Conservation (phyloP, 2,888 invertebrate genomes). For the Phrixothrix hirtus region DNA sequence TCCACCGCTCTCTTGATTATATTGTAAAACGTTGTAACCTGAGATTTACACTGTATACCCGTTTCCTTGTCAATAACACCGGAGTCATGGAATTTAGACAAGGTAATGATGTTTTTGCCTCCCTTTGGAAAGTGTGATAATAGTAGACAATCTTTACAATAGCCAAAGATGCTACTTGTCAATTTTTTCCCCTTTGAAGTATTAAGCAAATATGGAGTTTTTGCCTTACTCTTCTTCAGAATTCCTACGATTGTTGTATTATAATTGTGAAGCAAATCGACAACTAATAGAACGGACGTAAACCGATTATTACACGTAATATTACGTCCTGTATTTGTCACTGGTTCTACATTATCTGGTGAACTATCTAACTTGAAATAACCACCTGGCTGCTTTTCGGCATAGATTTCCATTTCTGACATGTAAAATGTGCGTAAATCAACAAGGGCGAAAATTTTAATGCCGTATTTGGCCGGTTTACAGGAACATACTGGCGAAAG, state of each 20-base stretch:
- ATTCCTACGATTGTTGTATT: constrained; percentile 4
- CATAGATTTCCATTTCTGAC: constrained; percentile 22
- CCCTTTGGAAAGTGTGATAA: neutral
- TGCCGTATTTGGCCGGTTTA: too few species aligned
- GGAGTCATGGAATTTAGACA: neutral
- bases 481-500: constrained; percentile 32
- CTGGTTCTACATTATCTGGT: constrained; percentile 12
- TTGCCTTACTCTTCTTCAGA: neutral
- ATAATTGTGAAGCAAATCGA: constrained; percentile 2
- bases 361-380: constrained; percentile 7
- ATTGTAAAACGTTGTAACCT: too few species aligned
- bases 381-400: constrained; percentile 17
- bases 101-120: too few species aligned
- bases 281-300: constrained; percentile 3
- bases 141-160: neutral
- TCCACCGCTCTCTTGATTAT: neutral
- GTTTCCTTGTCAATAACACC: neutral
- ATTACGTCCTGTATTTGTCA: constrained; percentile 30
- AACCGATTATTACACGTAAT: constrained; percentile 23
- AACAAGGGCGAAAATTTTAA: constrained; percentile 16
- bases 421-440: constrained; percentile 19
- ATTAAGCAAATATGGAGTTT: constrained; percentile 1
- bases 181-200: neutral
- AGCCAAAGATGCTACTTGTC: neutral
- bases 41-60: neutral